Conservation (phyloP, 2,888 invertebrate genomes). For the Eupelmus urozonus region DNA sequence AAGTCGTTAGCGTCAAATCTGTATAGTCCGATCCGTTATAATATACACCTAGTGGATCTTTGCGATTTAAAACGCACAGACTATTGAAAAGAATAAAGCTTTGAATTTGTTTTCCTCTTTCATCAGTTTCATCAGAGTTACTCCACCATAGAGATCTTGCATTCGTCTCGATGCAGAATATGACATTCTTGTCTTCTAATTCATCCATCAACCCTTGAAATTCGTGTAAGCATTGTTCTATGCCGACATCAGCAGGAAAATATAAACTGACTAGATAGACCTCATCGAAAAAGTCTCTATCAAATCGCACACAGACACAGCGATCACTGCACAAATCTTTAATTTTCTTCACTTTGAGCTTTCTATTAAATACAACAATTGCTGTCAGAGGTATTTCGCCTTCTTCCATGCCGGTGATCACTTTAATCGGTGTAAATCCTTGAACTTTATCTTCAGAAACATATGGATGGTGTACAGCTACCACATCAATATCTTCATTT, state of each 20-base stretch:
- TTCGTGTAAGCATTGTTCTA: background rate
- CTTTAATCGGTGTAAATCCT: background rate
- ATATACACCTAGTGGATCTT: background rate
- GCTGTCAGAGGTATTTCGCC: background rate
- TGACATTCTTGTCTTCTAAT: background rate
- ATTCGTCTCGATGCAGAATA: slow-evolving; percentile 29
- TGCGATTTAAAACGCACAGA: slow-evolving; percentile 33
- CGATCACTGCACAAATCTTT: background rate
- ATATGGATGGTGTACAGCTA: slow-evolving; percentile 7
- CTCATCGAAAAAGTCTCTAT: background rate
- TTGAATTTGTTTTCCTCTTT: slow-evolving; percentile 33
- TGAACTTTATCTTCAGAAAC: background rate
- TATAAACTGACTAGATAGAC: slow-evolving; percentile 1
- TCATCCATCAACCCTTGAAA: background rate
- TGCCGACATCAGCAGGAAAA: background rate
- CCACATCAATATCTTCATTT: background rate
- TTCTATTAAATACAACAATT: slow-evolving; percentile 6
- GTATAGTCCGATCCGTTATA: background rate
- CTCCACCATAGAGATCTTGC: slow-evolving; percentile 43
- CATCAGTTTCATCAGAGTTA: background rate
- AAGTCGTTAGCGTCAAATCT: slow-evolving; percentile 10
- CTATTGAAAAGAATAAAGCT: slow-evolving; percentile 21
- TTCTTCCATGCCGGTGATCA: background rate
- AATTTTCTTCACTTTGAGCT: background rate
- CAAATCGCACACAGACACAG: background rate